A percentile compares a stretch with the other conserved stretches of the same genome.
These are phyloP conservation scores for Trichomycterus rosablanca DNA, from an alignment of 2,113 vertebrate species.

Conservation along the genomic window DNA sequence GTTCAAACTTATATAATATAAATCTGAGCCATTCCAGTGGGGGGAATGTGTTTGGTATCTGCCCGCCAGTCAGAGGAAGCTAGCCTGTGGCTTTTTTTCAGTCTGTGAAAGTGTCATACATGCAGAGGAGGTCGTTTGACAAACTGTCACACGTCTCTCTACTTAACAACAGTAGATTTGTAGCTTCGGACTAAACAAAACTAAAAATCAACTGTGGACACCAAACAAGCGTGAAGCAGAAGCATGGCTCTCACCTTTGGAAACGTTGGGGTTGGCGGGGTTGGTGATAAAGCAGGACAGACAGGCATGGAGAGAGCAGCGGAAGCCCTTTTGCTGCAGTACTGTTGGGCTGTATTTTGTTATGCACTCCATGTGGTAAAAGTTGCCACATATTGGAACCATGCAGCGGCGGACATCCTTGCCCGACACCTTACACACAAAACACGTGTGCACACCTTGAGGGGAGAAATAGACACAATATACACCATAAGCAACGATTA, in stretches of 20 bases:
- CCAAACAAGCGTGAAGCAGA: no score
- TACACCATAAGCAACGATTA: not conserved
- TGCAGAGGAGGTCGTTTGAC: no score
- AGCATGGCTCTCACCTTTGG: constrained; percentile 75
- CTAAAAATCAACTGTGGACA: no score
- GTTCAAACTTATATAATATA: no score
- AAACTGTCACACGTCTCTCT: no score
- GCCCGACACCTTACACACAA: constrained; percentile 87
- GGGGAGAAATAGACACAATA: not conserved
- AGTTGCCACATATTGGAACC: constrained; percentile 91
- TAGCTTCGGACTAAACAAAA: no score
- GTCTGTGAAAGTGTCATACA: no score
- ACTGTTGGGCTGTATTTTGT: constrained; percentile 77
- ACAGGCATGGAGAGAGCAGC: constrained; percentile 94
- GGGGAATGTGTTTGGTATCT: no score
- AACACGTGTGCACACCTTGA: constrained; percentile 86
- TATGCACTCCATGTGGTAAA: constrained; percentile 88
- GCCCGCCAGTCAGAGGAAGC: no score
- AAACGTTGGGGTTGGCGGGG: constrained; percentile 80
- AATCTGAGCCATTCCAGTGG: no score
- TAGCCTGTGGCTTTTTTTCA: no score
- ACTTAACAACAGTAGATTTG: no score
- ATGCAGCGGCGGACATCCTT: constrained; percentile 88
- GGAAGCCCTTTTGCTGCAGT: constrained; percentile 85
- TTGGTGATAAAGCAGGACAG: constrained; percentile 89